Evolutionary conservation across 2,113 vertebrate genomes (phyloP).

Genomic region (Salvelinus fontinalis): DNA sequence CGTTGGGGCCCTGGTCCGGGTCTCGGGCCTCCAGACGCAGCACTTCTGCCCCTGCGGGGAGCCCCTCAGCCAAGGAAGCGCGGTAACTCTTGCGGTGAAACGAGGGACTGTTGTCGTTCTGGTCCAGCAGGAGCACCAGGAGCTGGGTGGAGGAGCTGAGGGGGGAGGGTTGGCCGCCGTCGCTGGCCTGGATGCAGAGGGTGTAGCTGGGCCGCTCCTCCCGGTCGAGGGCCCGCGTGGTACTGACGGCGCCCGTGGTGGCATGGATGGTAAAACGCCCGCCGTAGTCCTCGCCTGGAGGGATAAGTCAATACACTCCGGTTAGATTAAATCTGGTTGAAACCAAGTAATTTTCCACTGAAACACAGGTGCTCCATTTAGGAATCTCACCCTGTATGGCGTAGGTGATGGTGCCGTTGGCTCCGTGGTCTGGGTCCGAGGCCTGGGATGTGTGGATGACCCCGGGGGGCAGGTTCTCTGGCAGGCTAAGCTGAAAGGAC

Average conservation of each 20-base stretch:
- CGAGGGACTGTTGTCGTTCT: slow-evolving; percentile 85
- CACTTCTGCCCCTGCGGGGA: slow-evolving; percentile 72
- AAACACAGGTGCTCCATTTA: too few species aligned
- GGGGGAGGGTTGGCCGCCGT: slow-evolving; percentile 69
- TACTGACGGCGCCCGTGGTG: slow-evolving; percentile 79
- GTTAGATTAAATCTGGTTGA: background rate
- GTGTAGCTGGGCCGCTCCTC: slow-evolving; percentile 81
- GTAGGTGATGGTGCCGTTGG: slow-evolving; percentile 81
- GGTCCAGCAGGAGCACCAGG: slow-evolving; percentile 80
- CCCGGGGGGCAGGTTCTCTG: slow-evolving; percentile 84
- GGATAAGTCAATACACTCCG: background rate
- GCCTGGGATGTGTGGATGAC: slow-evolving; percentile 73
- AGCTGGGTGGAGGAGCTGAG: slow-evolving; percentile 76
- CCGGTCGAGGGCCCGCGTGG: slow-evolving; percentile 79
- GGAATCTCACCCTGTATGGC: slow-evolving; percentile 76
- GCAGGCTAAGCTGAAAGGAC: slow-evolving; percentile 72
- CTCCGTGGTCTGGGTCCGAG: slow-evolving; percentile 79
- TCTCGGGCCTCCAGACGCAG: slow-evolving; percentile 79
- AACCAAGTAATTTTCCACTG: background rate
- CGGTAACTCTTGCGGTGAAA: slow-evolving; percentile 78
- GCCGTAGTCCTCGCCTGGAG: slow-evolving; percentile 76
- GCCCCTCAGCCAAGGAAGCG: slow-evolving; percentile 79
- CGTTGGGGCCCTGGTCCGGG: slow-evolving; percentile 80
- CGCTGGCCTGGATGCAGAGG: slow-evolving; percentile 79
- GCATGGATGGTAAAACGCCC: slow-evolving; percentile 81